Percentiles rank a stretch among this genome's conserved stretches.
phyloP scores from a whole-genome alignment of 2,888 invertebrate species.

The Phengaris alcon region DNA sequence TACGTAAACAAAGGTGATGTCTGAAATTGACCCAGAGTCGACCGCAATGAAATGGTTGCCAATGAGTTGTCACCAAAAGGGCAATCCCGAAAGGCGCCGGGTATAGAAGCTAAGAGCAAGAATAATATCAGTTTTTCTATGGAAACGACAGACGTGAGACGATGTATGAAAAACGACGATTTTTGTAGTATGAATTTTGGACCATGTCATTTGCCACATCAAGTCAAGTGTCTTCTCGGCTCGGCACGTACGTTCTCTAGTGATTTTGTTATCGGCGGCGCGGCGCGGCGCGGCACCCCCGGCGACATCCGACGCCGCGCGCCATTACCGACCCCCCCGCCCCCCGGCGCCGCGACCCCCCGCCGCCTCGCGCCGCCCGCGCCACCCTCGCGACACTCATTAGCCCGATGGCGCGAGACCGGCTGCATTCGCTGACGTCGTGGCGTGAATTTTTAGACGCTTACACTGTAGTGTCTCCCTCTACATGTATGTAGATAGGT shows the following conservation, averaged over 20 bases:
- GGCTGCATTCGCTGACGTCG: constrained; percentile 60
- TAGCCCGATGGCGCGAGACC: constrained; percentile 64
- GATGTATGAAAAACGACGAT: too few species aligned
- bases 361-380: constrained; percentile 40
- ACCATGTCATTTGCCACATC: constrained; percentile 38
- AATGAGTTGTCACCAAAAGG: too few species aligned
- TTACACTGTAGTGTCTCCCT: too few species aligned
- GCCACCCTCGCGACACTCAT: constrained; percentile 53
- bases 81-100: too few species aligned
- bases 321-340: constrained; percentile 61
- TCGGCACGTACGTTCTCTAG: constrained; percentile 61
- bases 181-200: too few species aligned
- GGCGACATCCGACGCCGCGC: constrained; percentile 75
- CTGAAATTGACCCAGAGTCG: too few species aligned
- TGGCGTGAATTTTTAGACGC: constrained; percentile 64
- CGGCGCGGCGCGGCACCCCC: constrained; percentile 64
- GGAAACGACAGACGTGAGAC: too few species aligned
- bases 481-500: constrained; percentile 37
- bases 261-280: constrained; percentile 77
- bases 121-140: too few species aligned
- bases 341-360: constrained; percentile 44
- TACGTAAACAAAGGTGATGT: too few species aligned
- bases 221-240: constrained; percentile 41
- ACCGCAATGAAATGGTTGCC: too few species aligned
- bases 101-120: too few species aligned